Evolutionary conservation across 1,140 invertebrate genomes (phyloP).

Genomic region (Leptonema lineaticorne): DNA sequence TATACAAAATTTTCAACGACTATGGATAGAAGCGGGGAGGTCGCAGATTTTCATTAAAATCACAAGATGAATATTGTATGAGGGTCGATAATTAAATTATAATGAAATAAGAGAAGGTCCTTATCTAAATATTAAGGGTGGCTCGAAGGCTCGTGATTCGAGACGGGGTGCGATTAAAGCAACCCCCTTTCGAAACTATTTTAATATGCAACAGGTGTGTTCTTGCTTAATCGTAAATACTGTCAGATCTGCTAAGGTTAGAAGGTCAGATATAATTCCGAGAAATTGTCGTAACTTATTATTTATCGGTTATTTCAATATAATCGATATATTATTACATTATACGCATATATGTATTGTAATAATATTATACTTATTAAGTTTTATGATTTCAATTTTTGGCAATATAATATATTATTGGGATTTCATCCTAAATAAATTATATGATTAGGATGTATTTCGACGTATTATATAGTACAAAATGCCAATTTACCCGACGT

Average conservation of each 20-base stretch:
- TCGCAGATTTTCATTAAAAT: constrained; percentile 5
- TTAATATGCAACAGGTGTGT: constrained; percentile 22
- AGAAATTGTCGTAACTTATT: not conserved
- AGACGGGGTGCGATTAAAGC: too few species aligned
- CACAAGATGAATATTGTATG: constrained; percentile 18
- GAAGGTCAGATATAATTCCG: not conserved
- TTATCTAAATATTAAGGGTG: constrained; percentile 9
- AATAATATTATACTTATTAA: too few species aligned
- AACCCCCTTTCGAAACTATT: not conserved
- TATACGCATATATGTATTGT: too few species aligned
- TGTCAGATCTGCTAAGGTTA: not conserved
- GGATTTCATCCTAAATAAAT: too few species aligned
- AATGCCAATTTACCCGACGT: too few species aligned
- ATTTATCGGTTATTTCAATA: too few species aligned
- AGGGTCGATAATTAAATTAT: constrained; percentile 24
- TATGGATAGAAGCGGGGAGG: not conserved
- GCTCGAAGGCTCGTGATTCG: not conserved
- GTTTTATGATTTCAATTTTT: too few species aligned
- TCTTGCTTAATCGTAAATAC: not conserved
- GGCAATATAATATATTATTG: too few species aligned
- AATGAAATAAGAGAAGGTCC: constrained; percentile 13
- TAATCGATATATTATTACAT: too few species aligned
- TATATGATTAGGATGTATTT: too few species aligned
- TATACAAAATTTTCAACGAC: too few species aligned
- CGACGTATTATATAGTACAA: too few species aligned